These are phyloP conservation scores for Leptodirus hochenwartii DNA, from an alignment of 2,888 invertebrate genomes.

Conservation along the genomic window DNA sequence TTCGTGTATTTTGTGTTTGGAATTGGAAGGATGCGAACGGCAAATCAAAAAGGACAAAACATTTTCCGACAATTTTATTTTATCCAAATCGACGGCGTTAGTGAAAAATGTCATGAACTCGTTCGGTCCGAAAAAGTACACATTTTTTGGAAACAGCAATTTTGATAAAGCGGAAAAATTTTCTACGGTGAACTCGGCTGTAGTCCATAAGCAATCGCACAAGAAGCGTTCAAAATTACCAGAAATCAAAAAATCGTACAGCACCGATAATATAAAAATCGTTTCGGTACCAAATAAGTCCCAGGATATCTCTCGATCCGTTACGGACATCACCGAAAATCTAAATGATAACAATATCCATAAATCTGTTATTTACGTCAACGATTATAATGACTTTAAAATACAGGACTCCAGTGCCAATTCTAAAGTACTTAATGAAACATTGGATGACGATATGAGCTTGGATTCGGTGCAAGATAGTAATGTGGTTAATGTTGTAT, in stretches of 20 bases:
- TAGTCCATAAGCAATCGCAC: constrained; percentile 22
- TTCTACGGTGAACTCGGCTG: constrained; percentile 30
- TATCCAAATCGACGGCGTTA: constrained; percentile 31
- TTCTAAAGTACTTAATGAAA: constrained; percentile 19
- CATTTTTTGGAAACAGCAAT: constrained; percentile 27
- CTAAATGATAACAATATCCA: constrained; percentile 18
- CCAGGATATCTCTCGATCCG: constrained; percentile 7
- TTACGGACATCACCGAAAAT: constrained; percentile 5
- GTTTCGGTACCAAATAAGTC: no score
- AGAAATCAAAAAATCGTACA: constrained; percentile 8
- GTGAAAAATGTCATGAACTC: constrained; percentile 26
- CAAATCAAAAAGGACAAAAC: constrained; percentile 24
- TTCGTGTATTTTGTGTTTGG: constrained; percentile 56
- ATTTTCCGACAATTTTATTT: constrained; percentile 30
- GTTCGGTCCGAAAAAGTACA: constrained; percentile 32
- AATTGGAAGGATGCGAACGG: constrained; percentile 43
- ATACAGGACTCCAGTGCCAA: constrained; percentile 8
- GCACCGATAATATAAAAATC: constrained; percentile 8
- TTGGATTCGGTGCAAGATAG: constrained; percentile 20
- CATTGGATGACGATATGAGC: constrained; percentile 22
- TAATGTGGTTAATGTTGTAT: constrained; percentile 23
- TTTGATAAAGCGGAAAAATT: constrained; percentile 32
- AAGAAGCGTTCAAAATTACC: constrained; percentile 16
- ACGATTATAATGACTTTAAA: constrained; percentile 15
- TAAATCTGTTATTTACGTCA: constrained; percentile 25